Evolutionary conservation across 2,888 invertebrate genomes (phyloP), one percentile per base, ranked within the genome.

Genomic region (Saturnia japonica): DNA sequence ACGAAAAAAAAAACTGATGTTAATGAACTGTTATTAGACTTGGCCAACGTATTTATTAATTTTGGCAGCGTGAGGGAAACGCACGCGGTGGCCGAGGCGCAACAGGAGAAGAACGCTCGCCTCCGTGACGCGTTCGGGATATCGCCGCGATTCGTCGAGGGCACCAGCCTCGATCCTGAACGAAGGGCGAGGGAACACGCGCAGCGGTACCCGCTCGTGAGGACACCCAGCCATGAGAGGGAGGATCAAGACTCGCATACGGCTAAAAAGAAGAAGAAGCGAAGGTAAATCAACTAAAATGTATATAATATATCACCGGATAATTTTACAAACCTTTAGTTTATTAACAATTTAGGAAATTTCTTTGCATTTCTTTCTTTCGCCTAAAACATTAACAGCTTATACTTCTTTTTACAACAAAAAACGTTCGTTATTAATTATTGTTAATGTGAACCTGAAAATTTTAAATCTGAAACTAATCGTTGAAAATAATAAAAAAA

Each of bases 31-130:
- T 6, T 22, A 28, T 28, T 14, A 25, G 57, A 6, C 28, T 28
- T 14, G 22, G 14, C 19, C 8, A 60, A 4, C 11, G 11, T 34
- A 34, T 9, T 60, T 22, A 54, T 60, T 60, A 28, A 7, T 1
- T 14, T 73, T 73, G 64, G 60, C 94, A 98, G 98, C 91, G 98
- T 98, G 74, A 97, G 97, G 74, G 99, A 99, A 88, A 99, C 98
- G 67, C 99, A 99, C 94, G 98, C 99, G 90, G 96, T 98, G 76
- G 99, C 99, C 0, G 98, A 98, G 89, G 99, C 99, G 40, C 99
- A 99, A 88, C 97, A 98, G 84, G 97, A 98, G 90, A 99, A 99
- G 92, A 99, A 99, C 95, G 97, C 97, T 2, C 96, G 97, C 71
- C 94, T 99, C 74, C 96, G 98, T 70, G 97, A 98, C 88, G 99